phyloP scores from a whole-genome alignment of 2,888 invertebrate species.

The Byasa hedistus region DNA sequence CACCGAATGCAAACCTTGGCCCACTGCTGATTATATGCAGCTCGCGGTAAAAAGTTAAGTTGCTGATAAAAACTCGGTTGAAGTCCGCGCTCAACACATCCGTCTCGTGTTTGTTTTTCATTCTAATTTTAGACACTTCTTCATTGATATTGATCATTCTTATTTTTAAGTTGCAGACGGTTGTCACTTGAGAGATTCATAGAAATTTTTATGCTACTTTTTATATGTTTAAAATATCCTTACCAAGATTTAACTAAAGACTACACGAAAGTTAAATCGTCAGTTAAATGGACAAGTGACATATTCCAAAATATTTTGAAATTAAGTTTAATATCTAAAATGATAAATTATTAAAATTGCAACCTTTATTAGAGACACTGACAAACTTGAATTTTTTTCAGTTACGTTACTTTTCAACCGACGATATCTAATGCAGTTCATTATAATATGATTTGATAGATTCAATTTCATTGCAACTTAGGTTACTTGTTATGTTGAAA shows the following conservation, averaged over 20 bases:
- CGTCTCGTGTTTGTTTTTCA: neutral
- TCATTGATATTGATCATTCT: neutral
- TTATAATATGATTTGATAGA: neutral
- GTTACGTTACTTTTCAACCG: no score
- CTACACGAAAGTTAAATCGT: no score
- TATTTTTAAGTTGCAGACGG: neutral
- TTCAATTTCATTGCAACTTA: neutral
- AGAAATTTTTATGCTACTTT: no score
- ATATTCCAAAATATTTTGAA: no score
- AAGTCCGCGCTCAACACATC: neutral
- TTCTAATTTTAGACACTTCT: neutral
- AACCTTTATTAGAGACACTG: no score
- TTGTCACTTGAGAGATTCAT: neutral
- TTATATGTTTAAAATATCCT: no score
- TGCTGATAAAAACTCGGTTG: neutral
- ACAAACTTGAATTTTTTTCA: neutral
- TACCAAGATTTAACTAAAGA: no score
- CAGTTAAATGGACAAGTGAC: no score
- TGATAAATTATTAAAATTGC: no score
- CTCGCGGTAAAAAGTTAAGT: neutral
- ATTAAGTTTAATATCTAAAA: no score
- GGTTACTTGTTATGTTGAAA: neutral
- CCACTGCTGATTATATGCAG: neutral
- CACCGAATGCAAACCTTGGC: slow-evolving; percentile 35
- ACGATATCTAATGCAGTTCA: no score